A percentile compares a stretch with the other conserved stretches of the same genome.
These are phyloP conservation scores for Murina feae DNA, from an alignment of 2,113 vertebrate species.

Conservation along the genomic window DNA sequence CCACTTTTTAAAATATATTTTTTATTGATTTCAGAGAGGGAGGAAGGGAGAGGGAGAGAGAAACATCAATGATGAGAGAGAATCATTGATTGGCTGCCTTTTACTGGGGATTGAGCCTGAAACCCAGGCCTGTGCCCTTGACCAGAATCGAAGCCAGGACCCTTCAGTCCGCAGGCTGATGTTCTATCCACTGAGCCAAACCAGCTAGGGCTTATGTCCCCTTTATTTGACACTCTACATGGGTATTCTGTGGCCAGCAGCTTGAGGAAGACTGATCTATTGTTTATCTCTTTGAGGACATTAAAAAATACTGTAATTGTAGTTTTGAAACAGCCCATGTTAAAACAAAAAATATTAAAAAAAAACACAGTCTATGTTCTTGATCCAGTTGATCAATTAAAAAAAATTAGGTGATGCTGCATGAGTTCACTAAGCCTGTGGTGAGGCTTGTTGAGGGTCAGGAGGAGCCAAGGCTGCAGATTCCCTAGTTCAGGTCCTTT, in stretches of 20 bases:
- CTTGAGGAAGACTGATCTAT: background rate
- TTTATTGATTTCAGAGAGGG: no score
- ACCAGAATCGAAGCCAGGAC: no score
- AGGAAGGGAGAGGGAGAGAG: no score
- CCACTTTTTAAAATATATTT: no score
- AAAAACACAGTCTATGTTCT: background rate
- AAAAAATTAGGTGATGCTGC: background rate
- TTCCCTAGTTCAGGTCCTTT: background rate
- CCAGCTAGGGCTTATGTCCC: background rate
- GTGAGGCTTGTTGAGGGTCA: background rate
- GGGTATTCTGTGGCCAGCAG: background rate
- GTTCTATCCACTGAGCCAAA: no score
- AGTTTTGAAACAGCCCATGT: background rate
- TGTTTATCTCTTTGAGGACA: background rate
- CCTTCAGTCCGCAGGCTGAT: no score
- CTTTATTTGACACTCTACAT: accelerated
- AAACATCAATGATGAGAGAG: no score
- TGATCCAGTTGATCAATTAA: background rate
- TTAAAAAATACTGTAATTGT: background rate
- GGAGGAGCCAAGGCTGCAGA: background rate
- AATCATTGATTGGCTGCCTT: no score
- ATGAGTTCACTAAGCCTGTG: background rate
- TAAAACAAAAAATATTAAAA: no score
- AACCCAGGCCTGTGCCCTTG: no score
- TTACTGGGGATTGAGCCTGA: no score